Percentiles rank a stretch among this genome's conserved stretches.
Evolutionary conservation across 2,797 vertebrate species (phyloP).

Genomic region (Danio tinwini): DNA sequence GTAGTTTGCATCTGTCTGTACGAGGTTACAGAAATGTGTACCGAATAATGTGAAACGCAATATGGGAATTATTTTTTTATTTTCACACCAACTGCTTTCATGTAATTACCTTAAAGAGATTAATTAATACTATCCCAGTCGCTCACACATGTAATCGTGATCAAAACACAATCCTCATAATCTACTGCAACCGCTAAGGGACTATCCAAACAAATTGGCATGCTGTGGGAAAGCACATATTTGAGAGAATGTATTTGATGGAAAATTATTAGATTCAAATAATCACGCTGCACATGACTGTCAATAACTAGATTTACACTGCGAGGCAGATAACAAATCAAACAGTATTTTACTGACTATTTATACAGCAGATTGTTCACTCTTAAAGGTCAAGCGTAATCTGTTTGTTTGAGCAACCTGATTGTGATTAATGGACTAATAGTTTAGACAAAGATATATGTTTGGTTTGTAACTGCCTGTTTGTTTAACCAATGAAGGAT

Average conservation of each 20-base stretch:
- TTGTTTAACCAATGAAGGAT: neutral
- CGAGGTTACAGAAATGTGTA: neutral
- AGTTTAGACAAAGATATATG: neutral
- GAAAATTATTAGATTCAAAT: neutral
- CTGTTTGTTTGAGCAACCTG: neutral
- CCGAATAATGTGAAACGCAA: neutral
- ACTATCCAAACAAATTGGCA: constrained; percentile 18
- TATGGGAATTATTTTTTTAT: neutral
- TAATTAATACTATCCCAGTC: constrained; percentile 23
- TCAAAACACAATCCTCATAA: constrained; percentile 23
- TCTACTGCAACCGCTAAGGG: constrained; percentile 24
- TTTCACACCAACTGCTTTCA: constrained; percentile 11
- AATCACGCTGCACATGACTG: neutral
- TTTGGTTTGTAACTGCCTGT: neutral
- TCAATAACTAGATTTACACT: neutral
- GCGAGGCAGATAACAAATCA: neutral
- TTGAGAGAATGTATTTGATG: constrained; percentile 1
- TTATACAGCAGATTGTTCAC: neutral
- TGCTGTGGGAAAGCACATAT: neutral
- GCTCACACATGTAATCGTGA: constrained; percentile 24
- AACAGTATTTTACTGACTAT: neutral
- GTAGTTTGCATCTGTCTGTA: neutral
- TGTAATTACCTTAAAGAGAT: constrained; percentile 22
- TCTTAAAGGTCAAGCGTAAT: neutral
- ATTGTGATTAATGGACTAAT: neutral